phyloP scores from a whole-genome alignment of 2,888 invertebrate genomes.

The Euplagia quadripunctaria region DNA sequence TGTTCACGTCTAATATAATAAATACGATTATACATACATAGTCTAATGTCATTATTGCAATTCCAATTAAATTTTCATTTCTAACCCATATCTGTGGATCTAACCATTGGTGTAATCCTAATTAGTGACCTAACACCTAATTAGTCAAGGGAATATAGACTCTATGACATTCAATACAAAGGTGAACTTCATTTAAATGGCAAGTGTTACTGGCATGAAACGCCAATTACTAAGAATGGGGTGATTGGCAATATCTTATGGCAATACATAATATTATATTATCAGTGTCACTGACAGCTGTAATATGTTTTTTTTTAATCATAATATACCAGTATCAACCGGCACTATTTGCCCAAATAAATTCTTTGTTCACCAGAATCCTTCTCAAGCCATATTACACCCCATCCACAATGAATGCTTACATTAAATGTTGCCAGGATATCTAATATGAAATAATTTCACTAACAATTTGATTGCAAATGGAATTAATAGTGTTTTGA shows the following conservation, averaged over 20 bases:
- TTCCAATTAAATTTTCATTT: conserved; percentile 52
- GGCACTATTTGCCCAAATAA: background rate
- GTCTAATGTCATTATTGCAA: conserved; percentile 17
- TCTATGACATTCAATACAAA: conserved; percentile 46
- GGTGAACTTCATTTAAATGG: conserved; percentile 54
- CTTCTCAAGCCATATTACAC: conserved; percentile 13
- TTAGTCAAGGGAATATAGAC: conserved; percentile 52
- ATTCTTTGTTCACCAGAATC: background rate
- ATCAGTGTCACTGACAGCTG: conserved; percentile 6
- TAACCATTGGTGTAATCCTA: conserved; percentile 42
- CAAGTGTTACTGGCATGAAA: conserved; percentile 58
- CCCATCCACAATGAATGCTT: conserved; percentile 33
- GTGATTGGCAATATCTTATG: conserved; percentile 23
- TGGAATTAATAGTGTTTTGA: conserved; percentile 30
- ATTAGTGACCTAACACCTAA: conserved; percentile 50
- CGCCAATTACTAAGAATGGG: conserved; percentile 35
- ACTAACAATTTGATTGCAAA: conserved; percentile 36
- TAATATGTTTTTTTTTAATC: background rate
- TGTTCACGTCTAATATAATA: background rate
- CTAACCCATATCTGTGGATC: conserved; percentile 31
- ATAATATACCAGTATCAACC: background rate
- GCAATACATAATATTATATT: background rate
- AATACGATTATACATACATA: conserved; percentile 17
- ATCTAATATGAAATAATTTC: conserved; percentile 31
- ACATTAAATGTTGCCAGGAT: conserved; percentile 34